phyloP scores from a whole-genome alignment of 2,113 vertebrate species.

The Pardalotus punctatus region DNA sequence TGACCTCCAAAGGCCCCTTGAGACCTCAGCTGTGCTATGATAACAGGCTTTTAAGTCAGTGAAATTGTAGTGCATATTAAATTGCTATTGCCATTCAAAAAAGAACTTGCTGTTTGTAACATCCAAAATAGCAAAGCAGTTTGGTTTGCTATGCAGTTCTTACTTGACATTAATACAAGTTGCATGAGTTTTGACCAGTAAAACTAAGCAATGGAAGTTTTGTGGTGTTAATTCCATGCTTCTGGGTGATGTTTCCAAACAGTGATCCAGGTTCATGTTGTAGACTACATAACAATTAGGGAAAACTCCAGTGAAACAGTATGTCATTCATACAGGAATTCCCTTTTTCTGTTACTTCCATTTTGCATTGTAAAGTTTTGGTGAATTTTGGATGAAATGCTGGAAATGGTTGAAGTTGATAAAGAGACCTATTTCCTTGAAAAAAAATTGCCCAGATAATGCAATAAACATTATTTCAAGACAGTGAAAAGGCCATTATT shows the following conservation, averaged over 20 bases:
- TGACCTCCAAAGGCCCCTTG: not conserved
- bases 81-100: fast-evolving
- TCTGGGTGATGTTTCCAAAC: not conserved
- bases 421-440: not conserved
- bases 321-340: not conserved
- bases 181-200: not conserved
- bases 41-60: fast-evolving
- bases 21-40: fast-evolving
- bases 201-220: not conserved
- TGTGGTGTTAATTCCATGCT: not conserved
- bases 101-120: not conserved
- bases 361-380: not conserved
- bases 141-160: not conserved
- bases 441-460: not conserved
- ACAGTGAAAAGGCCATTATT: not conserved
- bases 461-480: not conserved
- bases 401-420: not conserved
- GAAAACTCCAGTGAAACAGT: not conserved
- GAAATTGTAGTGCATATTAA: fast-evolving
- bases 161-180: not conserved
- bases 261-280: not conserved
- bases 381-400: not conserved
- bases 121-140: fast-evolving
- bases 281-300: fast-evolving
- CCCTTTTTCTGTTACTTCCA: fast-evolving